Percentiles rank a stretch among this genome's conserved stretches.
Conservation (phyloP, 2,797 vertebrate species). For the Pantherophis alleghaniensis region DNA sequence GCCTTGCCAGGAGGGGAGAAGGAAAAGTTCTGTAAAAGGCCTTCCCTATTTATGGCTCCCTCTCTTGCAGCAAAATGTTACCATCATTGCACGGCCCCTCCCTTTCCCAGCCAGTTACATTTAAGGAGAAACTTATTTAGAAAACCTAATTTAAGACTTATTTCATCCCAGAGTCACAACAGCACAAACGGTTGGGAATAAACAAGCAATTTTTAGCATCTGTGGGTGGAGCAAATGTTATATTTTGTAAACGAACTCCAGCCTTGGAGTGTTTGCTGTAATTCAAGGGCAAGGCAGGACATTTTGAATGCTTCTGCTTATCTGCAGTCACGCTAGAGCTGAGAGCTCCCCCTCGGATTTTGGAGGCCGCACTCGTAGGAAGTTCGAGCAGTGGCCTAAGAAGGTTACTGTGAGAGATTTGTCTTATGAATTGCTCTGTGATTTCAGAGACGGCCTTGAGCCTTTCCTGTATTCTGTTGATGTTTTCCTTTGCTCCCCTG, state of each 20-base stretch:
- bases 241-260: slow-evolving; percentile 15
- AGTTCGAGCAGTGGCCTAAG: neutral
- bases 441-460: neutral
- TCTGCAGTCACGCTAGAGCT: neutral
- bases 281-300: neutral
- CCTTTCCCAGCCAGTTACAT: neutral
- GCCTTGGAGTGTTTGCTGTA: neutral
- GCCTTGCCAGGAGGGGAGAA: slow-evolving; percentile 13
- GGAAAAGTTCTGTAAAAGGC: slow-evolving; percentile 5
- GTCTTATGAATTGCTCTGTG: neutral
- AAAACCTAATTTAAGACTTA: neutral
- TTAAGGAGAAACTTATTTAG: neutral
- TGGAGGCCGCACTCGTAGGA: neutral
- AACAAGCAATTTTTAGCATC: slow-evolving; percentile 16
- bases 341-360: neutral
- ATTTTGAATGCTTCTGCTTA: neutral
- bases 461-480: neutral
- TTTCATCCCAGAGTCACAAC: neutral
- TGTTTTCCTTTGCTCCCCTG: neutral
- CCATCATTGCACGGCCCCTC: neutral
- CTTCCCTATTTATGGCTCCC: slow-evolving; percentile 32
- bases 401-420: neutral
- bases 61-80: neutral
- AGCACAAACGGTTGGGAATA: neutral
- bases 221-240: slow-evolving; percentile 2